Evolutionary conservation across 1,140 invertebrate species (phyloP).

Genomic region (Samia ricini): DNA sequence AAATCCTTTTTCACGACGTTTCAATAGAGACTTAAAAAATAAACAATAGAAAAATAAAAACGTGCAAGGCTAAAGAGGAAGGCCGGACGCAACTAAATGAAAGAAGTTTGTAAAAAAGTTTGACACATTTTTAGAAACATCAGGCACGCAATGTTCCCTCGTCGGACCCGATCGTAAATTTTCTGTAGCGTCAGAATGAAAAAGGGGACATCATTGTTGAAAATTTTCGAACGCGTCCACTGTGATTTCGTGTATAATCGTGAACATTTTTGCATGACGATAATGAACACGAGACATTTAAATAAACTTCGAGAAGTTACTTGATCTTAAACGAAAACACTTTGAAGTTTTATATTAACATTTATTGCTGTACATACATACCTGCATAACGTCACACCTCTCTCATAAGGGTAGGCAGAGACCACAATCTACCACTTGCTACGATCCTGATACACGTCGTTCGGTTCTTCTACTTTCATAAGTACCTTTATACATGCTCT

Average conservation of each 20-base stretch:
- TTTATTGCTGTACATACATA: background rate
- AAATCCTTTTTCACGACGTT: conserved; percentile 64
- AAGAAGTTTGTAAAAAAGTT: conserved; percentile 76
- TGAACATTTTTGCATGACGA: conserved; percentile 48
- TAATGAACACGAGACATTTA: conserved; percentile 28
- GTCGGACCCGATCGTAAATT: conserved; percentile 68
- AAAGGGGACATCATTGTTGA: conserved; percentile 74
- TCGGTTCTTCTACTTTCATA: no score
- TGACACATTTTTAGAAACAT: conserved; percentile 77
- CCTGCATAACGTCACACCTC: no score
- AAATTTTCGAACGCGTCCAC: conserved; percentile 66
- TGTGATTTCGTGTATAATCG: conserved; percentile 60
- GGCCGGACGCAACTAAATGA: conserved; percentile 72
- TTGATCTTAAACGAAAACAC: background rate
- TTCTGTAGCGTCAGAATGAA: conserved; percentile 73
- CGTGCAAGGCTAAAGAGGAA: conserved; percentile 66
- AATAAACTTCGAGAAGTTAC: background rate
- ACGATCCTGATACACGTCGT: no score
- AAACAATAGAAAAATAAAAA: conserved; percentile 63
- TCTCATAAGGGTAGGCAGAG: no score
- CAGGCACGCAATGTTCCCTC: conserved; percentile 66
- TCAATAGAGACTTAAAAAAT: conserved; percentile 72
- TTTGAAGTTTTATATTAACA: background rate
- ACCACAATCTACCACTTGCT: no score
- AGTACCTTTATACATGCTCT: no score